Base-by-base conservation (phyloP, 2,888 invertebrate species). In the Phortica magna region DNA sequence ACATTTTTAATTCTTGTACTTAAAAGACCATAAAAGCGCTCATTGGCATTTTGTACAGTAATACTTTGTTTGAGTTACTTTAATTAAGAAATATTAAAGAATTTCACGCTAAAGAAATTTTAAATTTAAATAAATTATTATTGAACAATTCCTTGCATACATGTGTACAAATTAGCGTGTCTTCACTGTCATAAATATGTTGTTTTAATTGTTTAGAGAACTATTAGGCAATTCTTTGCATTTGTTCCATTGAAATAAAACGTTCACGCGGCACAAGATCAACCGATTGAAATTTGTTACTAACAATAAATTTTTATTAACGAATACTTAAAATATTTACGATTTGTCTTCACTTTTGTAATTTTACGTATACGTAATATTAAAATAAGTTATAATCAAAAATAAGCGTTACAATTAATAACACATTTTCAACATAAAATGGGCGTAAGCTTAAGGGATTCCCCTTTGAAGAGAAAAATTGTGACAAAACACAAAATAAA, bases 1-100 rank as follows among this genome's bases (percentile, higher is more conserved):
- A 84, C 72, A 78, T 78, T 75, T 77, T 59, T 77, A 77, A 64
- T 67, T 71, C 14, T 9, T 48, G 9, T 48, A 12, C 48, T 48
- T 31, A 31, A 31, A 31, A 31, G 31, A 48, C 14, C 14, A 48
- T 48, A 12, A 48, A 48, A 12, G 2, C 7, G 9, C 9, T 14
- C 3, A 9, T 48, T 48, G 14, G 14, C 14, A 48, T 48, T 12
- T 3, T 12, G 48, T 48, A 2, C 48, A 48, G 48, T 48, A 48
- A 6, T 9, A 14, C n/a, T 48, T 48, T 2, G 48, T 48, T 48
- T 48, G 48, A 48, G 48, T 2, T 6, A 48, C 1, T 31, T 31
- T 31, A 31, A 31, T 31, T 31, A 31, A 31, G 31, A 31, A 31
- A 31, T 31, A 31, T 31, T 31, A 4, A 31, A 4, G 31, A 31